A percentile compares a stretch with the other conserved stretches of the same genome.
Evolutionary conservation across 2,888 invertebrate genomes (phyloP).

Genomic region (Abrostola tripartita): DNA sequence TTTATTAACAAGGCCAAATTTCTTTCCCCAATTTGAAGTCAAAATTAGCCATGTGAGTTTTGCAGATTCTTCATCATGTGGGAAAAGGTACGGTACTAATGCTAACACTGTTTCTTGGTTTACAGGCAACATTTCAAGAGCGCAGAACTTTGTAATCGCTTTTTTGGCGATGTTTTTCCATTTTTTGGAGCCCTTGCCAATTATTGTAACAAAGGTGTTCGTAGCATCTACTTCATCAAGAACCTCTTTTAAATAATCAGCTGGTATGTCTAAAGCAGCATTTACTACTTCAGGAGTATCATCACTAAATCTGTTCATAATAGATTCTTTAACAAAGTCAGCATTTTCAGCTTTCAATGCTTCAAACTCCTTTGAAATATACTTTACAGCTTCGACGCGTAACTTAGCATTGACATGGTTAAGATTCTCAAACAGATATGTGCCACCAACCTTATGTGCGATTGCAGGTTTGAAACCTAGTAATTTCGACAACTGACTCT

Average conservation of each 20-base stretch:
- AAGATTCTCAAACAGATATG: constrained; percentile 90
- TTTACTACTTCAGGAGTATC: constrained; percentile 90
- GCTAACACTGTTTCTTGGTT: constrained; percentile 88
- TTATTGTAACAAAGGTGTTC: constrained; percentile 83
- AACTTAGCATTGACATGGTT: constrained; percentile 91
- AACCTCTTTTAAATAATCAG: constrained; percentile 72
- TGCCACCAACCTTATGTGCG: constrained; percentile 84
- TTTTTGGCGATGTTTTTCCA: constrained; percentile 79
- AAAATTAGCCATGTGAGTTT: constrained; percentile 73
- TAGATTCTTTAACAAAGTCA: constrained; percentile 90
- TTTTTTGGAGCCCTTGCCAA: constrained; percentile 77
- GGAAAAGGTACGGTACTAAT: constrained; percentile 90
- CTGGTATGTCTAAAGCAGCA: constrained; percentile 85
- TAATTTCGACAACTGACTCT: constrained; percentile 78
- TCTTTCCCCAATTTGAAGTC: constrained; percentile 76
- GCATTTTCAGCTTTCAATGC: constrained; percentile 84
- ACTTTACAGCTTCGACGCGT: constrained; percentile 90
- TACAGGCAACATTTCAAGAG: constrained; percentile 76
- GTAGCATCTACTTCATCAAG: constrained; percentile 82
- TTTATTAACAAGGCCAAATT: constrained; percentile 66
- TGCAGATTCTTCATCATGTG: constrained; percentile 74
- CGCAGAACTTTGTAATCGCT: constrained; percentile 84
- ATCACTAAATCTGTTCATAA: constrained; percentile 91
- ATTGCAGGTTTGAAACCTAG: constrained; percentile 88
- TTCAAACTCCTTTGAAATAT: constrained; percentile 87